phyloP scores from a whole-genome alignment of 92 coral and sea anemone species.

The Actinostola sp. region DNA sequence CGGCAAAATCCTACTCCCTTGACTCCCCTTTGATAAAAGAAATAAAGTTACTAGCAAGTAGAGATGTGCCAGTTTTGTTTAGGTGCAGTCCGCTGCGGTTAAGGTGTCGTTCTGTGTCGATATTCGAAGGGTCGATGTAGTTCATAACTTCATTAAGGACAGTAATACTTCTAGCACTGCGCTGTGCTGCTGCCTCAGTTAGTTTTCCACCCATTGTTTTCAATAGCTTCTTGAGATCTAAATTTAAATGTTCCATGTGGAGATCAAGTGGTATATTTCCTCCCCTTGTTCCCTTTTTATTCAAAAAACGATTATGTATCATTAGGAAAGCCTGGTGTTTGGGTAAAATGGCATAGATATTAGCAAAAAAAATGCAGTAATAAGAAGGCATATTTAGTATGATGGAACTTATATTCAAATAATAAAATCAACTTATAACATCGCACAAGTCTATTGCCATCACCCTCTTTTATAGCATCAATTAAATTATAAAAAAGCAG shows the following conservation, averaged over 20 bases:
- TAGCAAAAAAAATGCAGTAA: too few species aligned
- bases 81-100: too few species aligned
- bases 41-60: too few species aligned
- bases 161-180: conserved; percentile 66
- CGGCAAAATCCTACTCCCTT: too few species aligned
- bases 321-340: conserved; percentile 34
- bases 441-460: conserved; percentile 58
- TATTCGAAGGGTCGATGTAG: too few species aligned
- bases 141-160: conserved; percentile 38
- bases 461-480: conserved; percentile 71
- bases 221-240: conserved; percentile 50
- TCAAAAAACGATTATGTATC: conserved; percentile 52
- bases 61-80: too few species aligned
- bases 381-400: conserved; percentile 68
- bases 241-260: conserved; percentile 56
- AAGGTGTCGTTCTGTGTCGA: too few species aligned
- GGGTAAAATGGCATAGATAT: conserved; percentile 18
- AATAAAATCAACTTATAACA: conserved; percentile 53
- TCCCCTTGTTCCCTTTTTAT: conserved; percentile 46
- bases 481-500: conserved; percentile 46
- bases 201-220: conserved; percentile 62
- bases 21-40: too few species aligned
- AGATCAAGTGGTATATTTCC: conserved; percentile 54
- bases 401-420: conserved; percentile 54
- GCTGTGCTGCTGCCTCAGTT: conserved; percentile 64